phyloP scores from a whole-genome alignment of 1,140 invertebrate species.

The Drosophila bocki region DNA sequence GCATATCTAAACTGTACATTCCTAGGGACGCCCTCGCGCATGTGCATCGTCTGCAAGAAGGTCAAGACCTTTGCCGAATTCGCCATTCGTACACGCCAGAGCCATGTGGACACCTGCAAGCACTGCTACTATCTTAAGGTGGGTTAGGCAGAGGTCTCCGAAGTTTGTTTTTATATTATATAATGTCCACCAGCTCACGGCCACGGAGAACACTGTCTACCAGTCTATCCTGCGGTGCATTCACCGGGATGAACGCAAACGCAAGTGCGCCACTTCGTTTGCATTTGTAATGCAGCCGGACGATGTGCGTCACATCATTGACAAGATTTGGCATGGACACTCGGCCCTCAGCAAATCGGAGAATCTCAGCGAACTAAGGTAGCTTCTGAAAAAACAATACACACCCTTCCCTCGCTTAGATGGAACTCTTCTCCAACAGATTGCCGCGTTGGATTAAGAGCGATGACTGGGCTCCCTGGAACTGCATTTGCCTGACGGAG shows the following conservation, averaged over 20 bases:
- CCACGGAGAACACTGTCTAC: conserved; percentile 83
- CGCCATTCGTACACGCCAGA: conserved; percentile 75
- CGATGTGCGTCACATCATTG: conserved; percentile 87
- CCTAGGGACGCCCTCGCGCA: conserved; percentile 62
- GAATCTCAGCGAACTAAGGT: conserved; percentile 86
- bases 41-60: conserved; percentile 82
- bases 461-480: conserved; percentile 89
- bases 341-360: conserved; percentile 87
- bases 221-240: conserved; percentile 86
- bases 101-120: conserved; percentile 81
- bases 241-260: conserved; percentile 86
- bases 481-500: conserved; percentile 88
- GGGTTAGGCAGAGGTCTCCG: not conserved
- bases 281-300: conserved; percentile 86
- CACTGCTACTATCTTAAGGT: conserved; percentile 79
- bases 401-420: not conserved
- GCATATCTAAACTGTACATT: not conserved
- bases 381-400: not conserved
- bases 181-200: conserved; percentile 48
- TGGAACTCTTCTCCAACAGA: conserved; percentile 19
- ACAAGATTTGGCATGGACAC: conserved; percentile 88
- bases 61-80: conserved; percentile 71
- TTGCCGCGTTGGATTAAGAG: conserved; percentile 86
- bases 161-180: not conserved
- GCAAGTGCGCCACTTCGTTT: conserved; percentile 85